Evolutionary conservation across 2,113 vertebrate species (phyloP), one percentile per base, ranked within the genome.

Genomic region (Centropus bengalensis): DNA sequence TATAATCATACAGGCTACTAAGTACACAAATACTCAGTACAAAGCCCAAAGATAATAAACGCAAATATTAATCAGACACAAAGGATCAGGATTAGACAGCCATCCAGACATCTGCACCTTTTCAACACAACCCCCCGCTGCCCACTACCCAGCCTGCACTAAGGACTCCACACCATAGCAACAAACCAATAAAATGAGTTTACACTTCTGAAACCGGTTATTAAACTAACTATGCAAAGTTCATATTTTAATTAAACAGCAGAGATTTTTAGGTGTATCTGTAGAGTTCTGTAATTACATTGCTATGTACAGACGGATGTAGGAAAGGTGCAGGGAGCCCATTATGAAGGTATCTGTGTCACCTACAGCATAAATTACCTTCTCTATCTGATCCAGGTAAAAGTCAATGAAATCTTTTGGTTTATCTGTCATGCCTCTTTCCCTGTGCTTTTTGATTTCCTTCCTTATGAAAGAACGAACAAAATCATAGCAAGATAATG

Each of bases 391-490:
- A 58, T 93, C 81, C 86, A 97, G 93, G 74, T 96, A 98, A 51
- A 93, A 96, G 74, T 93, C 89, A 87, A 98, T 96, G 78, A 98
- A 96, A 80, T 97, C 96, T 79, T 93, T 52, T 18, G 82, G 74
- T n/a, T 94, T 80, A 4, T 80, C 86, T 9, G 8, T 22, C 33
- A 3, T 40, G 28, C 59, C 70, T 70, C 70, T 89, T 49, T 91
- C 92, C 56, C 80, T 95, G 82, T 96, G 94, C 6, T 10, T 96
- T 55, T 52, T 51, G 69, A 97, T 96, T 89, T 98, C 95, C 30
- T 56, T 78, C 47, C 15, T 62, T 82, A 97, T 52, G 30, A 96
- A 96, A 33, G 90, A 49, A 16, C 2, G 8, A 70, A 97, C 42
- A 51, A 82, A 82, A 38, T 96, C 56, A 26, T 69, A 42, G 51